These are phyloP conservation scores for Thermophis baileyi DNA, from an alignment of 2,113 vertebrate species.

Conservation along the genomic window DNA sequence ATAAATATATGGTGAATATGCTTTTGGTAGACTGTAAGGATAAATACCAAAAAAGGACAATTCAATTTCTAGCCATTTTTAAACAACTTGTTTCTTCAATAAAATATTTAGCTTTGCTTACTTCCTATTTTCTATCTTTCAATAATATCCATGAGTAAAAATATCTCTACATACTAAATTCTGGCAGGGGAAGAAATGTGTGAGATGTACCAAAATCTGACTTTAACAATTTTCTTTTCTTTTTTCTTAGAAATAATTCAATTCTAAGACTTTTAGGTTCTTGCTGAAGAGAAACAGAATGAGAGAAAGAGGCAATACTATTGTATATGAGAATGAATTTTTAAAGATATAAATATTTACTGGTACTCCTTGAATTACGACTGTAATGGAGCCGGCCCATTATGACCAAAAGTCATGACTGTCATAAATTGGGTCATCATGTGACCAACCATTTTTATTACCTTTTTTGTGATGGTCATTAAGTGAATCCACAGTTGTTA, in stretches of 20 bases:
- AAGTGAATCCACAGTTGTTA: background rate
- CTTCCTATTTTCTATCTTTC: background rate
- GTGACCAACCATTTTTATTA: background rate
- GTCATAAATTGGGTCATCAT: background rate
- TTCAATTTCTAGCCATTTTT: constrained; percentile 35
- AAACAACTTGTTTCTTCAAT: constrained; percentile 37
- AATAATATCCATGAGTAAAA: constrained; percentile 8
- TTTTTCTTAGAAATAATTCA: background rate
- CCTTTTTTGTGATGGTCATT: background rate
- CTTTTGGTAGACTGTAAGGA: background rate
- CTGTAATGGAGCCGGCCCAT: background rate
- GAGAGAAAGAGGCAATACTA: background rate
- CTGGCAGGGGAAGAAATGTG: constrained; percentile 2
- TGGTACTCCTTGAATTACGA: background rate
- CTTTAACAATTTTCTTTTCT: background rate
- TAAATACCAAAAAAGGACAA: background rate
- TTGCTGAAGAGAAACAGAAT: background rate
- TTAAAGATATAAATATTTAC: background rate
- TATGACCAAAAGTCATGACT: background rate
- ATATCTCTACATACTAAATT: constrained; percentile 32
- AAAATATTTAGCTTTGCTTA: constrained; percentile 4
- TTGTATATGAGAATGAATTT: background rate
- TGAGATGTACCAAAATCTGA: background rate
- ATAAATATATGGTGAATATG: background rate
- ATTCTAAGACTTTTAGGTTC: background rate